Evolutionary conservation across 2,888 invertebrate species (phyloP).

Genomic region (Romanomermis culicivorax): DNA sequence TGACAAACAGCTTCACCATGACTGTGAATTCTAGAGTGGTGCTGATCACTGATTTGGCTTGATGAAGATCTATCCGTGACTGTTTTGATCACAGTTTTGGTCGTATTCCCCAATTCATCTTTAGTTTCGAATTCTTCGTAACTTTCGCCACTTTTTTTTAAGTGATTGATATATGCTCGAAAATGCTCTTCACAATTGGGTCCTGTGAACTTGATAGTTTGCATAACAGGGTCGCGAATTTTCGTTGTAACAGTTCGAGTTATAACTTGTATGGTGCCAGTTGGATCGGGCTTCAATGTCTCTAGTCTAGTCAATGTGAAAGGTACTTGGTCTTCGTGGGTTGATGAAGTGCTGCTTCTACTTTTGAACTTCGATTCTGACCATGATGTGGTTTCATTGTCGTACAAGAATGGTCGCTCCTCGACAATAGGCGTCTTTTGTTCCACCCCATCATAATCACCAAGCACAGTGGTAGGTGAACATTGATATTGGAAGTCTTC

Average conservation of each 20-base stretch:
- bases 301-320: slow-evolving; percentile 26
- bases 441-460: slow-evolving; percentile 16
- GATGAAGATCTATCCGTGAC: background rate
- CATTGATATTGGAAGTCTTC: slow-evolving; percentile 17
- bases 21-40: no score
- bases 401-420: background rate
- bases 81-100: slow-evolving; percentile 15
- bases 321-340: slow-evolving; percentile 10
- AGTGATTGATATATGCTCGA: slow-evolving; percentile 15
- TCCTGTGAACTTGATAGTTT: slow-evolving; percentile 25
- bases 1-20: no score
- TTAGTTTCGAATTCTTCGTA: slow-evolving; percentile 23
- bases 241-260: slow-evolving; percentile 25
- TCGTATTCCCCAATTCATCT: slow-evolving; percentile 25
- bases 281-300: slow-evolving; percentile 19
- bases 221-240: slow-evolving; percentile 23
- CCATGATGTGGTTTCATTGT: background rate
- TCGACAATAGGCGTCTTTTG: background rate
- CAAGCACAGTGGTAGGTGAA: slow-evolving; percentile 23
- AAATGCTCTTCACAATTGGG: slow-evolving; percentile 13
- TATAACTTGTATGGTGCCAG: slow-evolving; percentile 24
- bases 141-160: slow-evolving; percentile 13
- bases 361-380: background rate
- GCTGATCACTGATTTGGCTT: no score
- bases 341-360: background rate